Conservation (phyloP, 23 tunicate species). For the Styela plicata region DNA sequence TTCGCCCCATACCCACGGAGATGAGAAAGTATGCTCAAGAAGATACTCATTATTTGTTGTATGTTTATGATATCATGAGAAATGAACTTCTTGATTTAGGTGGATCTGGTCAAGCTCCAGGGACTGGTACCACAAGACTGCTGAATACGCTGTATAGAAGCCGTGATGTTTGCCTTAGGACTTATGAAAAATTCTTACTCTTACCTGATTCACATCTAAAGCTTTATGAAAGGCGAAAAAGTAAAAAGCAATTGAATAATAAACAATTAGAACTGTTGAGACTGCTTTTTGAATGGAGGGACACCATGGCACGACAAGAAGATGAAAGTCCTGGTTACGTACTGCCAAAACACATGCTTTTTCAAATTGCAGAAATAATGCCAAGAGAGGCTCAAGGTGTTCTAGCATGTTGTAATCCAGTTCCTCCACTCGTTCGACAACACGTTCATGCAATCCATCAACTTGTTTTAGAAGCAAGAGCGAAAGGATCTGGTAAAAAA, state of each 20-base stretch:
- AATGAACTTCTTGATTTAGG: slow-evolving; percentile 37
- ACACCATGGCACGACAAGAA: slow-evolving; percentile 83
- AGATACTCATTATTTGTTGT: slow-evolving; percentile 97
- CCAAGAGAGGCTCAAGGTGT: slow-evolving; percentile 93
- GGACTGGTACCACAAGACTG: slow-evolving; percentile 38
- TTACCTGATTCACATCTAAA: slow-evolving; percentile 44
- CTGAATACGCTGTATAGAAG: slow-evolving; percentile 43
- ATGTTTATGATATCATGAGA: slow-evolving; percentile 82
- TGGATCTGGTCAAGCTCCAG: slow-evolving; percentile 4
- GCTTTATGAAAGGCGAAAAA: slow-evolving; percentile 35
- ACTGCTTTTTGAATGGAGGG: slow-evolving; percentile 79
- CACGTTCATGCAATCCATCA: slow-evolving; percentile 71
- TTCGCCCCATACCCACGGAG: slow-evolving; percentile 84
- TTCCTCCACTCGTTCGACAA: slow-evolving; percentile 82
- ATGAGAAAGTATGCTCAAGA: slow-evolving; percentile 90
- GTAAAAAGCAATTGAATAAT: slow-evolving; percentile 32
- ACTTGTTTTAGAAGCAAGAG: slow-evolving; percentile 68
- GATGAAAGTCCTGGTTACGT: slow-evolving; percentile 96
- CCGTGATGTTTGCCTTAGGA: slow-evolving; percentile 51
- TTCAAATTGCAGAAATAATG: slow-evolving; percentile 94
- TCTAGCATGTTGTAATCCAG: slow-evolving; percentile 87
- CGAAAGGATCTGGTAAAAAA: not conserved
- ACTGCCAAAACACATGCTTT: slow-evolving; percentile 95
- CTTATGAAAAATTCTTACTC: slow-evolving; percentile 76
- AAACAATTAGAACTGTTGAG: slow-evolving; percentile 88